Conservation (phyloP, 2,888 invertebrate genomes). For the Acanthoscelides obtectus region DNA sequence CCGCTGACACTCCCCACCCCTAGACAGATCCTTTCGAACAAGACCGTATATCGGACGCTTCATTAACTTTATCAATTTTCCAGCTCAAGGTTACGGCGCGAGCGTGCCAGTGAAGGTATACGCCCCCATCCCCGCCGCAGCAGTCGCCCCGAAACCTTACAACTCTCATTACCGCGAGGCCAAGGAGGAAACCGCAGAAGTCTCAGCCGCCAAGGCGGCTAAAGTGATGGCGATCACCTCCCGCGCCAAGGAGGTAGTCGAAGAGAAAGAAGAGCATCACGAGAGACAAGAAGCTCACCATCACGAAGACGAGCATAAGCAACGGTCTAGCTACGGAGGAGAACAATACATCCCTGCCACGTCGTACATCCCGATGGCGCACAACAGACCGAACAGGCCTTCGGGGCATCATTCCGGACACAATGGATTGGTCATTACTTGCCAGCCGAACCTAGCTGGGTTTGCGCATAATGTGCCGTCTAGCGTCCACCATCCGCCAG, state of each 20-base stretch:
- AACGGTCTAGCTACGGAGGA: background rate
- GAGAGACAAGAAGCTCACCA: background rate
- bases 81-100: background rate
- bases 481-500: slow-evolving; percentile 10
- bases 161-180: slow-evolving; percentile 2
- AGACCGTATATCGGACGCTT: too few species aligned
- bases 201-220: background rate
- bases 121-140: slow-evolving; percentile 18
- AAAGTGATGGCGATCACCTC: background rate
- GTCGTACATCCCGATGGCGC: slow-evolving; percentile 8
- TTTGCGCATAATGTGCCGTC: slow-evolving; percentile 34
- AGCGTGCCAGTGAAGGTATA: background rate
- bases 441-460: slow-evolving; percentile 45
- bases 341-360: background rate
- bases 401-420: slow-evolving; percentile 26
- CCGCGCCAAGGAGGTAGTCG: background rate
- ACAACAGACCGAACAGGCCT: slow-evolving; percentile 13
- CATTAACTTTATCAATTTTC: background rate
- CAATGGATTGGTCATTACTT: slow-evolving; percentile 44
- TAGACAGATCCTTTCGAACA: too few species aligned
- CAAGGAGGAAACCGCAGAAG: background rate
- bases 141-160: slow-evolving; percentile 8
- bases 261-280: background rate
- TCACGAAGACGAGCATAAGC: too few species aligned
- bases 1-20: too few species aligned